Evolutionary conservation across 2,797 vertebrate genomes (phyloP), one percentile per base, ranked within the genome.

Genomic region (Taenioides sp.): DNA sequence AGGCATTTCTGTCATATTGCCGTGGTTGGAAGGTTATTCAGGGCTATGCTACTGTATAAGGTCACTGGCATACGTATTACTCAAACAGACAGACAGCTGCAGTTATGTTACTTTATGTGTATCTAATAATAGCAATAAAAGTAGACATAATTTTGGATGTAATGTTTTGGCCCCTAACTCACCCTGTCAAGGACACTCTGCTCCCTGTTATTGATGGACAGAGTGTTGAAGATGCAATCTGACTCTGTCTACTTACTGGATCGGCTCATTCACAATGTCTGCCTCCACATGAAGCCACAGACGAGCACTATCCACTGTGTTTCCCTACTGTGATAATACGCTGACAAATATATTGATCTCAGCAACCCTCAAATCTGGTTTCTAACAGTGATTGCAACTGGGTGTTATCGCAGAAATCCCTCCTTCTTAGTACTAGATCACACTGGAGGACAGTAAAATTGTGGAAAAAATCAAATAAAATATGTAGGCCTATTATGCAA

Each of bases 171-270:
- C 50, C 65, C 49, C 25, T 28, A 54, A 52, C 65, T 22, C 65
- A 22, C 18, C 47, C 50, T 67, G 65, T 79, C 78, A 80, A 81
- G 76, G 78, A 84, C 77, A 28, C 74, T 64, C 74, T 64, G 65
- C 20, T 58, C 9, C 62, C 58, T 76, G 71, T 57, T 78, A 79
- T 62, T 75, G 78, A 82, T 60, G 67, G 62, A 58, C 65, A 50
- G 37, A 67, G 67, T 68, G 70, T 76, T 58, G 69, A 67, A 84
- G 78, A 80, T 74, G 74, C 54, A 72, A 81, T 75, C 66, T 76
- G 80, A 84, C 55, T 65, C 80, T 16, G 62, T 70, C 72, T 80
- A 28, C 71, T 79, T 77, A 79, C 34, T 0, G 67, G 77, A 74
- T 55, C 65, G 60, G 31, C 59, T 84, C 68, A 40, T 60, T 75